Base-by-base conservation (phyloP, 2,888 invertebrate genomes). In the Papilio protenor region DNA sequence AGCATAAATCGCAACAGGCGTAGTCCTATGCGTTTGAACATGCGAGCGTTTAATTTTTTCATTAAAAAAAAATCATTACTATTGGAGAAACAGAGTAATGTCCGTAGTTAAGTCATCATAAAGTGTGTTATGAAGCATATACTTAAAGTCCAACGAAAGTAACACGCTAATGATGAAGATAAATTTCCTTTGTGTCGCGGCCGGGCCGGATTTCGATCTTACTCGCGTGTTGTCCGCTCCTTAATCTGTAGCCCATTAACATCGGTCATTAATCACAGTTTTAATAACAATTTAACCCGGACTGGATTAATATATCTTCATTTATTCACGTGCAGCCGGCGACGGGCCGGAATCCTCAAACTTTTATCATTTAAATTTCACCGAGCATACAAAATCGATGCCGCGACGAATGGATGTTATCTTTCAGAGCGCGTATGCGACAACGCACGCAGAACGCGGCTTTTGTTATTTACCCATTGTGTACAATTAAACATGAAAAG, bases 231-330 rank as follows among this genome's bases (percentile, higher is more conserved):
- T 89, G 90, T 87, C 90, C 89, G 88, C 89, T 91, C 91, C 93
- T 92, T 94, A 94, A 93, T 93, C 93, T 93, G 88, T 85, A 88
- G 90, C 90, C 91, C 92, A 94, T 94, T 93, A 94, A 91, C 90
- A 87, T 82, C 82, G 84, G 88, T 87, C 92, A 94, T 94, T 94
- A 93, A 94, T 94, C 94, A 94, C 93, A 94, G 93, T 94, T 93
- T 94, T 94, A 94, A 94, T 94, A 94, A 94, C 91, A 92, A 93
- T 93, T 94, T 94, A 94, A 94, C 94, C 93, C 94, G 92, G 90
- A 91, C 91, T 91, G 88, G 92, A 93, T 94, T 93, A 93, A 94
- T 94, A 94, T 93, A 94, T 94, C 94, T 94, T 94, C 93, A 93
- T 94, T 91, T 91, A 90, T 91, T 90, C 91, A 85, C 81, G 87